Conservation (phyloP, 2,113 vertebrate genomes). For the Setophaga kirtlandii region DNA sequence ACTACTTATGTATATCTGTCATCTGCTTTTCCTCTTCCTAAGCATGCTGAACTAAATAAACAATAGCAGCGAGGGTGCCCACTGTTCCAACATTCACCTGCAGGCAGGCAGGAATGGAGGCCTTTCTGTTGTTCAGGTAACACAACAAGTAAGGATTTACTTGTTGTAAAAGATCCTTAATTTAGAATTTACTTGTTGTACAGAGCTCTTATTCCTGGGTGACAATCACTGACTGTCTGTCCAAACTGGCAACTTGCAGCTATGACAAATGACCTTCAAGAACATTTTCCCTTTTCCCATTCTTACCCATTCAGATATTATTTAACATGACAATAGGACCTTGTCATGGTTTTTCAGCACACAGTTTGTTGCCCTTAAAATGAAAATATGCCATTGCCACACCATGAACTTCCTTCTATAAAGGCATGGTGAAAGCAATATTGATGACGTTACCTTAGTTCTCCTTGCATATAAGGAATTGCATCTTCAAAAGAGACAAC, state of each 20-base stretch:
- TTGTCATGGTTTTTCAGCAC: neutral
- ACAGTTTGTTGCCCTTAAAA: neutral
- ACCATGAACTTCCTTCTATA: neutral
- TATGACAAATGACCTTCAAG: neutral
- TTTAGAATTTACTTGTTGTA: too few relatives aligned
- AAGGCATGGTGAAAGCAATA: neutral
- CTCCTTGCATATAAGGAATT: neutral
- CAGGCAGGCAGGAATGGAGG: accelerated
- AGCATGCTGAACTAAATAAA: neutral
- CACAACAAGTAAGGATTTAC: neutral
- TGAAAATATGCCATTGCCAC: neutral
- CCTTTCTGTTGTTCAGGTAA: neutral
- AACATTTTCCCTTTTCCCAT: neutral
- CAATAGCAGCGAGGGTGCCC: neutral
- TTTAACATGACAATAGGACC: neutral
- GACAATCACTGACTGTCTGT: neutral
- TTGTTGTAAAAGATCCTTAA: too few relatives aligned
- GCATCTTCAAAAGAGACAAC: neutral
- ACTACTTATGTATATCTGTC: accelerated
- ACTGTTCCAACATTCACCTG: neutral
- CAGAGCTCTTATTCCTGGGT: neutral
- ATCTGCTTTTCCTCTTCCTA: neutral
- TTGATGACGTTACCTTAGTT: accelerated
- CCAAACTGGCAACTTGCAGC: neutral
- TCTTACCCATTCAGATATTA: neutral